Evolutionary conservation across 2,113 vertebrate species (phyloP).

Genomic region (Copsychus sechellarum): DNA sequence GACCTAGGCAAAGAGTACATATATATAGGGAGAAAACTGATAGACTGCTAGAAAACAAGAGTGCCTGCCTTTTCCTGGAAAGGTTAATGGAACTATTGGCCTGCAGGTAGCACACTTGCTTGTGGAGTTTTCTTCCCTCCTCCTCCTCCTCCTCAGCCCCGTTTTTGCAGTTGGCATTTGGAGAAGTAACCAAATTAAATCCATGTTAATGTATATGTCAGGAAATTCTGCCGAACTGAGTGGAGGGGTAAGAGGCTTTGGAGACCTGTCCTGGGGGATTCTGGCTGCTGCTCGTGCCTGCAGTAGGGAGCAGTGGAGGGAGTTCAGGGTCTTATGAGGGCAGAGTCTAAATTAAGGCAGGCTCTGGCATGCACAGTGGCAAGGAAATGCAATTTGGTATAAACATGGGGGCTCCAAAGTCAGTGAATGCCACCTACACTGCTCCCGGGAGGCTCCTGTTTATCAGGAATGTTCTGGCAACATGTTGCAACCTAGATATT

Average conservation of each 20-base stretch:
- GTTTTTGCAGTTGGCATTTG: not conserved
- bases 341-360: constrained; percentile 28
- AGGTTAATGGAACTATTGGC: not conserved
- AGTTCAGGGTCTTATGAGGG: not conserved
- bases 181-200: not conserved
- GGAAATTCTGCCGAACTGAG: not conserved
- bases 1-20: not conserved
- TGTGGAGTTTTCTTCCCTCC: not conserved
- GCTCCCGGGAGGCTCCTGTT: constrained; percentile 1
- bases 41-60: not conserved
- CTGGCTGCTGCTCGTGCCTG: not conserved
- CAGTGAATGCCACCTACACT: not conserved
- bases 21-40: not conserved
- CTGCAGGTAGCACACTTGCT: not conserved
- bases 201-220: not conserved
- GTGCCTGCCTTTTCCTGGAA: not conserved
- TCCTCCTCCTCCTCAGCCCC: not conserved
- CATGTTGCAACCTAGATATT: not conserved
- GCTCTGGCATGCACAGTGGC: not conserved
- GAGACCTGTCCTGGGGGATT: not conserved
- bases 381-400: not conserved
- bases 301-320: not conserved
- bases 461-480: constrained; percentile 47
- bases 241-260: not conserved
- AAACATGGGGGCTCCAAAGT: not conserved